Evolutionary conservation across 2,797 vertebrate genomes (phyloP).

Genomic region (Ispidina picta): DNA sequence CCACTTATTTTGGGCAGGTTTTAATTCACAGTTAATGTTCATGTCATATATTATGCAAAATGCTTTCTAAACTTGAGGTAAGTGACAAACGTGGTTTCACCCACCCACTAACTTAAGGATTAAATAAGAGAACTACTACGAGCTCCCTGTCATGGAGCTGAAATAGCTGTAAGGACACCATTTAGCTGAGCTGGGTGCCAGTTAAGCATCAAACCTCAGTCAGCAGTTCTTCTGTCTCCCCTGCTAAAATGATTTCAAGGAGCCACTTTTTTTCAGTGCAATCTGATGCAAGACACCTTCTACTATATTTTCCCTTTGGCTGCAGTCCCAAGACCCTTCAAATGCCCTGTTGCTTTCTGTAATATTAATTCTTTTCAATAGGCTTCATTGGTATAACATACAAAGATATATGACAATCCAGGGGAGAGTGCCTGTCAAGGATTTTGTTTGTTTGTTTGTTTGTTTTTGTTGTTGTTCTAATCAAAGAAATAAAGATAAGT

Average conservation of each 20-base stretch:
- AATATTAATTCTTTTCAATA: not conserved
- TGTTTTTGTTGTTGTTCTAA: not conserved
- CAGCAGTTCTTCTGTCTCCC: not conserved
- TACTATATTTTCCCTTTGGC: constrained; percentile 25
- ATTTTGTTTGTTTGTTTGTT: not conserved
- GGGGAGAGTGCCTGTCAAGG: not conserved
- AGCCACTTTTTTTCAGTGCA: not conserved
- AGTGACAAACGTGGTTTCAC: not conserved
- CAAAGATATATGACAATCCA: not conserved
- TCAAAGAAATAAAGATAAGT: not conserved
- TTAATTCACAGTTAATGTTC: not conserved
- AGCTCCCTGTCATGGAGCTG: not conserved
- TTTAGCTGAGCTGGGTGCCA: not conserved
- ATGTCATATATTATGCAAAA: not conserved
- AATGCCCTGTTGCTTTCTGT: not conserved
- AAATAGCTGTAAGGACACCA: not conserved
- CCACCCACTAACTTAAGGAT: not conserved
- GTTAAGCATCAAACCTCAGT: not conserved
- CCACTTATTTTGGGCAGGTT: not conserved
- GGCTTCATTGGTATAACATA: not conserved
- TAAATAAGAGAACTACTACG: not conserved
- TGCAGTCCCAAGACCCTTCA: constrained; percentile 10
- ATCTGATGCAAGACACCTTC: constrained; percentile 45
- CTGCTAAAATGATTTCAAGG: not conserved
- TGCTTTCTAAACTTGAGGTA: not conserved